A percentile compares a stretch with the other conserved stretches of the same genome.
phyloP scores from a whole-genome alignment of 1,140 invertebrate species.

The Cyrtorhinus lividipennis region DNA sequence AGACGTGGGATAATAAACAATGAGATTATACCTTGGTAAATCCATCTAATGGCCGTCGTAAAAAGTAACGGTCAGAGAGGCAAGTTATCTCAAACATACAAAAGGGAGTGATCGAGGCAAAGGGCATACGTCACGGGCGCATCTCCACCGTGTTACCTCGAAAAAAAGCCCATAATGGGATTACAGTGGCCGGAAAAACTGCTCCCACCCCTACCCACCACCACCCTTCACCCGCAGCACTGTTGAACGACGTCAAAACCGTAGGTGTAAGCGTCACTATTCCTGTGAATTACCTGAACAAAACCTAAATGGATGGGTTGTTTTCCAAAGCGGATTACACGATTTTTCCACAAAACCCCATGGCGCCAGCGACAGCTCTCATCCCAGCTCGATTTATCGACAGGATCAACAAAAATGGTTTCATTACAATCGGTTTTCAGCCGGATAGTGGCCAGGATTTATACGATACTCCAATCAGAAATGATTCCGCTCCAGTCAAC shows the following conservation, averaged over 20 bases:
- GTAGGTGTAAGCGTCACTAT: neutral
- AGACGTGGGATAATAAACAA: constrained; percentile 8
- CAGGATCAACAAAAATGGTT: constrained; percentile 7
- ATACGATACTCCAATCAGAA: neutral
- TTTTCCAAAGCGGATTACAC: neutral
- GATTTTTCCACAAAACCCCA: no score
- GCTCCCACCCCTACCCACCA: no score
- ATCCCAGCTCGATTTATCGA: neutral
- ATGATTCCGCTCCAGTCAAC: neutral
- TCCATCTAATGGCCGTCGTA: constrained; percentile 9
- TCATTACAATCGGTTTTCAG: constrained; percentile 1
- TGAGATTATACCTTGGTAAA: constrained; percentile 10
- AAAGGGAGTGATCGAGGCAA: constrained; percentile 5
- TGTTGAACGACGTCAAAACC: neutral
- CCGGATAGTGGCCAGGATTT: constrained; percentile 3
- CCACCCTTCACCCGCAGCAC: no score
- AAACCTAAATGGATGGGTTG: constrained; percentile 1
- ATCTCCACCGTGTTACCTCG: neutral
- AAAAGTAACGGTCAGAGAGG: neutral
- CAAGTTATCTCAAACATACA: constrained; percentile 8
- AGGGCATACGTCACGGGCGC: neutral
- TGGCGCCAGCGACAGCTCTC: no score
- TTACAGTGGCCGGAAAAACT: neutral
- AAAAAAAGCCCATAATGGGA: constrained; percentile 2
- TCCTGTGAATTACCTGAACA: neutral